These are phyloP conservation scores for Pseudorectes ferrugineus DNA, from an alignment of 2,113 vertebrate species.

Conservation along the genomic window DNA sequence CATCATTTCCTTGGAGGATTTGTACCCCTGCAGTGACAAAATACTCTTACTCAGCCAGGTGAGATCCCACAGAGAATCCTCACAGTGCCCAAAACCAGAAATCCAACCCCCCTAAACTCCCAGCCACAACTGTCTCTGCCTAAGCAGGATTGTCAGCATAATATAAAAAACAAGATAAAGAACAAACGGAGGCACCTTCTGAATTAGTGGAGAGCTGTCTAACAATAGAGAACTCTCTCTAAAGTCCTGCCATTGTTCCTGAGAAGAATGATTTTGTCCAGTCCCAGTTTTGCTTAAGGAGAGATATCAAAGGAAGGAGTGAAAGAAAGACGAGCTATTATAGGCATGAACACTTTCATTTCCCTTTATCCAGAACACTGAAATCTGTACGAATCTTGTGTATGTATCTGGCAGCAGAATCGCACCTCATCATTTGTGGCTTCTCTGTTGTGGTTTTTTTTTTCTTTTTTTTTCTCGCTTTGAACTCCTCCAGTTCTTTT, in stretches of 20 bases:
- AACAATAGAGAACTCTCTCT: not conserved
- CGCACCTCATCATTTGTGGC: not conserved
- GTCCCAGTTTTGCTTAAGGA: not conserved
- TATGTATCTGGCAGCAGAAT: not conserved
- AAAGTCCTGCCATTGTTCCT: not conserved
- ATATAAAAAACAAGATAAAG: not conserved
- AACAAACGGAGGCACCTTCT: not conserved
- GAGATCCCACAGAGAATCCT: not conserved
- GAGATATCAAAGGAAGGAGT: not conserved
- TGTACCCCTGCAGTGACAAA: slow-evolving; percentile 26
- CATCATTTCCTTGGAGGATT: slow-evolving; percentile 15
- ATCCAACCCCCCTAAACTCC: not conserved
- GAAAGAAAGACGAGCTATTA: not conserved
- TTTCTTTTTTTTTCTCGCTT: not conserved
- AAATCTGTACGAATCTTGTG: not conserved
- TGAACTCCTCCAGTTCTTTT: not conserved
- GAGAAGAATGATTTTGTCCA: not conserved
- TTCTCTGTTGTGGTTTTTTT: not conserved
- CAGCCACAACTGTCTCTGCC: not conserved
- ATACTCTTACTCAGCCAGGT: not conserved
- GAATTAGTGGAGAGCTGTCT: not conserved
- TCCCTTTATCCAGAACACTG: not conserved
- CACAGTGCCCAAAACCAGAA: not conserved
- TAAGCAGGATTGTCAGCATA: not conserved
- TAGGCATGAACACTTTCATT: not conserved